Conservation (phyloP, 2,888 invertebrate species). For the Apocheima hispidaria region DNA sequence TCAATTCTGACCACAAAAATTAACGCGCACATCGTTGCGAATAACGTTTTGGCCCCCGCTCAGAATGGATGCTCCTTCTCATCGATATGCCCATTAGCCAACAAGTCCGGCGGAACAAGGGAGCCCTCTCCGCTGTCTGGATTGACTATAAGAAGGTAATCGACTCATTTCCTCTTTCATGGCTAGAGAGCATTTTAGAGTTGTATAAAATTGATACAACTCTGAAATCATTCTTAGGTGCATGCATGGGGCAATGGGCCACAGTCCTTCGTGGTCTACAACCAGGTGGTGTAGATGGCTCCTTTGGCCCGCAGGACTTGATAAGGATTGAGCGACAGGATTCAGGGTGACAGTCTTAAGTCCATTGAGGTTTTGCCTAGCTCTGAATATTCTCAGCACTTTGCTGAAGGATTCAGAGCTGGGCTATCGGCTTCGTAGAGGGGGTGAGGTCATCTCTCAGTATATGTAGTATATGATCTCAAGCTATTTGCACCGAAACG, state of each 20-base stretch:
- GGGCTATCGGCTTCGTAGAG: background rate
- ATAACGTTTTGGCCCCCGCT: conserved; percentile 3
- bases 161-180: no score
- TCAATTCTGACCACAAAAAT: no score
- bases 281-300: background rate
- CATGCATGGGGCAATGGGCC: background rate
- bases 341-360: background rate
- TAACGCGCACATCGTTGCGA: background rate
- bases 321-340: background rate
- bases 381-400: background rate
- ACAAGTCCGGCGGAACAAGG: background rate
- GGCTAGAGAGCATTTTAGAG: conserved; percentile 1
- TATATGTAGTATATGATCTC: no score
- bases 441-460: background rate
- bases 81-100: background rate
- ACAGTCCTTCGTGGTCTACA: background rate
- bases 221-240: background rate
- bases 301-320: background rate
- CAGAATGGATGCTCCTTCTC: background rate
- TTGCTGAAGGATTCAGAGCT: background rate
- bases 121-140: background rate
- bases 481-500: no score
- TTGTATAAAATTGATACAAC: background rate
- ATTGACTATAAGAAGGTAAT: conserved; percentile 1
- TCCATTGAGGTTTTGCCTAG: background rate